These are phyloP conservation scores for Ataeniobius toweri DNA, from an alignment of 2,797 vertebrate genomes.

Conservation along the genomic window DNA sequence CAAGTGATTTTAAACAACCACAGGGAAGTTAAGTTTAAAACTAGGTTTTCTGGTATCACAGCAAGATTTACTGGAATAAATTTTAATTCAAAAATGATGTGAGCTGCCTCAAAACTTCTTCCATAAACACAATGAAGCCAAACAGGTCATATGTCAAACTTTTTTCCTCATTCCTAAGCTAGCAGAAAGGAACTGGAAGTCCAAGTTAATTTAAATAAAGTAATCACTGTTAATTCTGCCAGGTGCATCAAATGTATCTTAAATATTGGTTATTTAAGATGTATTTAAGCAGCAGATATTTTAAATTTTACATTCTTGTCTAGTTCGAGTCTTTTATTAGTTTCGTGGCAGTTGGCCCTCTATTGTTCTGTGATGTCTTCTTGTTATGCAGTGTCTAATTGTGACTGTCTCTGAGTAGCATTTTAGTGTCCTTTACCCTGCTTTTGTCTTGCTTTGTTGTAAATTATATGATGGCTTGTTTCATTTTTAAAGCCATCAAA, in stretches of 20 bases:
- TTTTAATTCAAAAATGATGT: background rate
- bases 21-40: background rate
- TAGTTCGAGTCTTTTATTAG: too few relatives aligned
- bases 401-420: too few relatives aligned
- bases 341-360: too few relatives aligned
- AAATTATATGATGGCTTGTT: too few relatives aligned
- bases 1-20: background rate
- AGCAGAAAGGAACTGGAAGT: background rate
- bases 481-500: too few relatives aligned
- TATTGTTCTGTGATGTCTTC: too few relatives aligned
- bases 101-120: background rate
- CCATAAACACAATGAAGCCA: background rate
- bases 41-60: background rate
- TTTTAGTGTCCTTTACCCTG: too few relatives aligned
- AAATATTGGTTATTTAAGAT: background rate
- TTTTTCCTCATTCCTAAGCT: background rate
- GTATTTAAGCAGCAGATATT: too few relatives aligned
- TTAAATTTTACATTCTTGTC: too few relatives aligned
- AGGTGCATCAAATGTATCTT: background rate
- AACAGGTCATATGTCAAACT: background rate
- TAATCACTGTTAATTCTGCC: background rate
- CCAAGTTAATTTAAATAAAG: background rate
- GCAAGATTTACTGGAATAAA: background rate
- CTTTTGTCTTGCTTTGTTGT: too few relatives aligned
- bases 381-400: too few relatives aligned